Evolutionary conservation across 2,888 invertebrate genomes (phyloP).

Genomic region (Pediacus dermestoides): DNA sequence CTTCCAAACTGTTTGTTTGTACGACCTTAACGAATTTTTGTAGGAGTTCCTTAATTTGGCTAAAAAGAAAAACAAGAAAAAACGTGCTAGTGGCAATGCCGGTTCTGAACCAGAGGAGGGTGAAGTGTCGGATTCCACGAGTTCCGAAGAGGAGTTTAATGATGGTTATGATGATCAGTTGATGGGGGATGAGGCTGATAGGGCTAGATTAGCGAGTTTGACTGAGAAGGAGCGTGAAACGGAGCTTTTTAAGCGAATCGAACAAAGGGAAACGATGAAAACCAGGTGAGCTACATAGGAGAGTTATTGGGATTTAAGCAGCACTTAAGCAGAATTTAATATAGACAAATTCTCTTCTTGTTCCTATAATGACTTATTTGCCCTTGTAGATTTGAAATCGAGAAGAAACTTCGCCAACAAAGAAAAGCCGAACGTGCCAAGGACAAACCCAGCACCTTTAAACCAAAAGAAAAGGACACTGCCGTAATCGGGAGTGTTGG

Average conservation of each 20-base stretch:
- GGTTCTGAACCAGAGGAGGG: conserved; percentile 83
- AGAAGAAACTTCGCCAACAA: conserved; percentile 84
- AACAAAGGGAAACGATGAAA: conserved; percentile 89
- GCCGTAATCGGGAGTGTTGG: conserved; percentile 63
- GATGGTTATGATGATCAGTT: conserved; percentile 96
- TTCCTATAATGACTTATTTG: conserved; percentile 2
- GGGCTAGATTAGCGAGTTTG: conserved; percentile 82
- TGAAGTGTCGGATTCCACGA: conserved; percentile 72
- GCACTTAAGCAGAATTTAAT: no score
- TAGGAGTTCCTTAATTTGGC: conserved; percentile 79
- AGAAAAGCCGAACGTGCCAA: conserved; percentile 70
- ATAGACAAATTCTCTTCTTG: no score
- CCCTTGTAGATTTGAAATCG: conserved; percentile 82
- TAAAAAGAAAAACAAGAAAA: conserved; percentile 71
- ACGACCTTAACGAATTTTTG: conserved; percentile 24
- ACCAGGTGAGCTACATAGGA: conserved; percentile 63
- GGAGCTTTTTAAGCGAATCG: conserved; percentile 94
- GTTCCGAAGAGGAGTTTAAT: conserved; percentile 82
- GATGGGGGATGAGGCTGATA: conserved; percentile 96
- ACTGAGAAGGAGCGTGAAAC: conserved; percentile 97
- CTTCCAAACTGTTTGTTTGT: conserved; percentile 7
- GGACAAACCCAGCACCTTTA: conserved; percentile 56
- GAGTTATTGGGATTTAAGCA: no score
- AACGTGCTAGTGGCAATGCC: conserved; percentile 45
- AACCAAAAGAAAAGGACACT: conserved; percentile 73